Base-by-base conservation (phyloP, 64 coral and sea anemone species). In the Astreopora myriophthalma region DNA sequence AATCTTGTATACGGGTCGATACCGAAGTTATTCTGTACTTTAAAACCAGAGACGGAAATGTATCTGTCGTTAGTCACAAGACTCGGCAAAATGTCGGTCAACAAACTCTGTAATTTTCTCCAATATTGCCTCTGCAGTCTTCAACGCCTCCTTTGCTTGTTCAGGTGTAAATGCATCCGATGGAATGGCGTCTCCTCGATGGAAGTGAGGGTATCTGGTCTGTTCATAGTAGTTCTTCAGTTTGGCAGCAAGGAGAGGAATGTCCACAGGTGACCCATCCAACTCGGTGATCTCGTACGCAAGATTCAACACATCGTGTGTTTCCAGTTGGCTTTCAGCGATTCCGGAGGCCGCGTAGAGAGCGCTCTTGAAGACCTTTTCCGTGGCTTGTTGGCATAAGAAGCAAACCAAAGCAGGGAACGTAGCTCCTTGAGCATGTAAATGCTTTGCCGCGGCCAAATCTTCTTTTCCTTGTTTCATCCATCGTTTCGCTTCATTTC, bases 231-330 rank as follows among this genome's bases (percentile, higher is more conserved):
- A 97, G 36, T 97, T 97, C 80, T 97, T 97, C 25, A 97, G 75
- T 26, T 90, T 97, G 9, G 95, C 92, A 34, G 95, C 95, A 38
- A 90, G 87, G 32, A 93, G 84, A 33, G 95, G 84, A 63, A 97
- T 82, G 28, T 97, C 95, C 20, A 72, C 72, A 7, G 95, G 95
- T 5, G 95, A 97, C 25, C 89, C 92, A 48, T 97, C 91, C 35
- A 97, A 73, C 66, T 93, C 92, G 4, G 95, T 97, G 35, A 97
- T 97, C 87, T 97, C 95, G 44, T 97, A 97, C 14, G 95, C 95
- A 74, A 97, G 92, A 20, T 97, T 97, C 48, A 97, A 24, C 27
- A 97, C 95, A 71, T 97, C 95, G 7, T 97, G 95, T 26, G 91
- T 94, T 83, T 97, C 95, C 2, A 97, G 87, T 86, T 97, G 95